These are phyloP conservation scores for Chitala chitala DNA, from an alignment of 2,113 vertebrate genomes.

Conservation along the genomic window DNA sequence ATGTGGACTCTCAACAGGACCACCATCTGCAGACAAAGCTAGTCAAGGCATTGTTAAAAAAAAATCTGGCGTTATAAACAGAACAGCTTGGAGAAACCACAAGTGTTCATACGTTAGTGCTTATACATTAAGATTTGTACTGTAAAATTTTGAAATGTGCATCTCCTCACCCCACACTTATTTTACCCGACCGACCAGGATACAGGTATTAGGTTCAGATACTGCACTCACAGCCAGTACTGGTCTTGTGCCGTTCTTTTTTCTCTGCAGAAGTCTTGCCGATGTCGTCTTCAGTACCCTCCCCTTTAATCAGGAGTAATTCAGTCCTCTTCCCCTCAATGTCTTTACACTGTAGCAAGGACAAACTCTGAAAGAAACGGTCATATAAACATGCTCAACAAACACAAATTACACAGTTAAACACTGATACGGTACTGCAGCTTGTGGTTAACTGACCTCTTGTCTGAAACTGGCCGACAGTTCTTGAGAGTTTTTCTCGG, in stretches of 20 bases:
- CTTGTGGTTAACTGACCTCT: background rate
- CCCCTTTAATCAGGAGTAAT: conserved; percentile 12
- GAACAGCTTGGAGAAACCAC: background rate
- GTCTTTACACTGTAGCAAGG: conserved; percentile 30
- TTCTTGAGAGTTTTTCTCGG: background rate
- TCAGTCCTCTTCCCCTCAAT: conserved; percentile 32
- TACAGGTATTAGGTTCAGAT: background rate
- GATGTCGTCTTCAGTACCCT: conserved; percentile 8
- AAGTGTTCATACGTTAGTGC: background rate
- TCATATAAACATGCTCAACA: too few species aligned
- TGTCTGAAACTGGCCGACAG: background rate
- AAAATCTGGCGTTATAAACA: background rate
- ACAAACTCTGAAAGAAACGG: too few species aligned
- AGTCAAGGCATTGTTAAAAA: background rate
- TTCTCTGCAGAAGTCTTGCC: background rate
- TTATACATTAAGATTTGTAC: background rate
- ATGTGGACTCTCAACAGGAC: background rate
- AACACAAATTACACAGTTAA: background rate
- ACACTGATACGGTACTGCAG: background rate
- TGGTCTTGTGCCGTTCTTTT: conserved; percentile 22
- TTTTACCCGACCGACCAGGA: background rate
- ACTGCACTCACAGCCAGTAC: background rate
- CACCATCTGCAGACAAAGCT: background rate
- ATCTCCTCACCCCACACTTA: background rate
- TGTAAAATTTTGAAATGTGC: background rate